Percentiles rank a stretch among this genome's conserved stretches.
Conservation (phyloP, 1,140 invertebrate genomes). For the Drosophila lini region DNA sequence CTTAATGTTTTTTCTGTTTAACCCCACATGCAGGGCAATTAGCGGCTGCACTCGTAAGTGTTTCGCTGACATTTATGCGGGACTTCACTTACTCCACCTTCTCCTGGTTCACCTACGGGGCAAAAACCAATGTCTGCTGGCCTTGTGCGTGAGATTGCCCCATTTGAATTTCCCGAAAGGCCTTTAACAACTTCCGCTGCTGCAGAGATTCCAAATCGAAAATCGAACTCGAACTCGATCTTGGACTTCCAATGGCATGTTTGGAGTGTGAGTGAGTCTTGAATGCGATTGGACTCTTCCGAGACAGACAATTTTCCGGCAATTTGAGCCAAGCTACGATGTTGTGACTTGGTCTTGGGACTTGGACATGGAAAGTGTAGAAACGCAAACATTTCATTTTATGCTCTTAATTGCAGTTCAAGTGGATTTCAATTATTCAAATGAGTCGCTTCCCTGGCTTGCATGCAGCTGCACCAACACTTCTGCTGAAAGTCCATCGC, state of each 20-base stretch:
- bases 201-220: constrained; percentile 2
- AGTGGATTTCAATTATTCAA: constrained; percentile 81
- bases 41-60: constrained; percentile 45
- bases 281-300: constrained; percentile 30
- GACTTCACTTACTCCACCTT: constrained; percentile 3
- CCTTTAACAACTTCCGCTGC: constrained; percentile 56
- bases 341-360: constrained; percentile 38
- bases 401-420: constrained; percentile 78
- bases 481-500: constrained; percentile 49
- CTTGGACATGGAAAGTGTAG: constrained; percentile 28
- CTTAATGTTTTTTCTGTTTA: constrained; percentile 22
- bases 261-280: constrained; percentile 24
- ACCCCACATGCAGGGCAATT: constrained; percentile 27
- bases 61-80: constrained; percentile 43
- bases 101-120: constrained; percentile 12
- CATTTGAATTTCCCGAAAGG: constrained; percentile 49
- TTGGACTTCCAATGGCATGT: constrained; percentile 43
- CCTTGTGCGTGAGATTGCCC: constrained; percentile 50
- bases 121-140: constrained; percentile 14
- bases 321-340: constrained; percentile 57
- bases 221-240: constrained; percentile 25
- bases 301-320: constrained; percentile 63
- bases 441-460: constrained; percentile 59
- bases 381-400: constrained; percentile 76
- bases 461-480: constrained; percentile 38